Percentiles rank a stretch among this genome's conserved stretches.
Evolutionary conservation across 2,888 invertebrate species (phyloP).

Genomic region (Drosophila macrospina): DNA sequence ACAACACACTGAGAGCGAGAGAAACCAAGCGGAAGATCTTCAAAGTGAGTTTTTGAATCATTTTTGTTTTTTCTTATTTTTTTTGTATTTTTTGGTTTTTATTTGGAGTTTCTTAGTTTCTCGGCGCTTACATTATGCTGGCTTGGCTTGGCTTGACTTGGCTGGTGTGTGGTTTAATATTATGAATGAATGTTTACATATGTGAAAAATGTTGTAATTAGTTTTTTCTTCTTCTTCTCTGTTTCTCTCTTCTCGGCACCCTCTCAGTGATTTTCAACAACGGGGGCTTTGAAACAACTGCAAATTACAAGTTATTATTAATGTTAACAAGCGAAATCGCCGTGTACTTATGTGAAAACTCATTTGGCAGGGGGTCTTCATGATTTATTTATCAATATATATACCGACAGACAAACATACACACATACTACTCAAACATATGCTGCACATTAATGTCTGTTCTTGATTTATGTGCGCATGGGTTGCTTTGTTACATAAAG

Average conservation of each 20-base stretch:
- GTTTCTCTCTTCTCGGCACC: constrained; percentile 35
- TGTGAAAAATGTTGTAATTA: constrained; percentile 82
- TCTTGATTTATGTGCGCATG: constrained; percentile 72
- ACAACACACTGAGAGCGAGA: constrained; percentile 68
- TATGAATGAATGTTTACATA: constrained; percentile 82
- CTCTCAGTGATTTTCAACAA: constrained; percentile 75
- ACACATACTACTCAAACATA: constrained; percentile 15
- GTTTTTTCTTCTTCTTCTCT: constrained; percentile 56
- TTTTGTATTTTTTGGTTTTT: constrained; percentile 10
- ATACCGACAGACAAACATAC: constrained; percentile 19
- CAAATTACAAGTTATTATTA: constrained; percentile 82
- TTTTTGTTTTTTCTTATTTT: constrained; percentile 33
- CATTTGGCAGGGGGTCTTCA: constrained; percentile 74
- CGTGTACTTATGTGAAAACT: constrained; percentile 70
- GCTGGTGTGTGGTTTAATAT: constrained; percentile 67
- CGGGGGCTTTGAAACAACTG: constrained; percentile 71
- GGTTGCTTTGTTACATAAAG: constrained; percentile 40
- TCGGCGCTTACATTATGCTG: constrained; percentile 73
- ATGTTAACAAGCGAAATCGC: constrained; percentile 83
- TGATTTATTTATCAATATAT: constrained; percentile 28
- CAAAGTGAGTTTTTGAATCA: constrained; percentile 68
- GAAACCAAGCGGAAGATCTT: constrained; percentile 79
- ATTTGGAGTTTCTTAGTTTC: constrained; percentile 55
- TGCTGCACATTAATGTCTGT: constrained; percentile 64
- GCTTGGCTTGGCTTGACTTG: constrained; percentile 62